Conservation (phyloP, 1,140 invertebrate species). For the Belonocnema kinseyi region DNA sequence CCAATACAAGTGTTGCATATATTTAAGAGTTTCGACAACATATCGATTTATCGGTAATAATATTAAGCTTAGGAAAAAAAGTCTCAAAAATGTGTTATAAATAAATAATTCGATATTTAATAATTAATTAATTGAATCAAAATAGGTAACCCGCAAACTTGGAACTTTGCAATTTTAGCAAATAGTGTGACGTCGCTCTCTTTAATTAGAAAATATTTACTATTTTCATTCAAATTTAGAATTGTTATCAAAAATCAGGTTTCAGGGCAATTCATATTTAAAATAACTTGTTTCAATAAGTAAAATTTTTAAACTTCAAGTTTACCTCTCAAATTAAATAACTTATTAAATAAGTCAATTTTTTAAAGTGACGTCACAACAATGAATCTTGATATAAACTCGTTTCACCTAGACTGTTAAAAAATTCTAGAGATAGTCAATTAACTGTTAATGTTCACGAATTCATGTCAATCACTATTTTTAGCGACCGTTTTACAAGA, state of each 20-base stretch:
- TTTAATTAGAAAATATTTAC: too few relatives aligned
- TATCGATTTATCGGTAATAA: constrained; percentile 19
- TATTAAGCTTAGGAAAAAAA: not conserved
- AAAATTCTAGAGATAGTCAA: constrained; percentile 17
- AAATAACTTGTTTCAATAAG: too few relatives aligned
- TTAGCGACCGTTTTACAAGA: constrained; percentile 28
- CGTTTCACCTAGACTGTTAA: constrained; percentile 12
- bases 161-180: not conserved
- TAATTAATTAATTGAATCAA: not conserved
- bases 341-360: not conserved
- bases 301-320: too few relatives aligned
- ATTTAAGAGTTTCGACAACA: constrained; percentile 28
- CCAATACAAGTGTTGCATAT: constrained; percentile 13
- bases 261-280: too few relatives aligned
- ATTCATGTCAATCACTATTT: constrained; percentile 31
- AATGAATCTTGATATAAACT: constrained; percentile 1
- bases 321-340: not conserved
- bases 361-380: not conserved
- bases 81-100: not conserved
- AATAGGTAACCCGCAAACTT: not conserved
- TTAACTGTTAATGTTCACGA: constrained; percentile 30
- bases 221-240: too few relatives aligned
- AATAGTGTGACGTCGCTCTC: not conserved
- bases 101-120: not conserved
- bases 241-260: too few relatives aligned